Base-by-base conservation (phyloP, 2,888 invertebrate species). In the Meandrusa payeni region DNA sequence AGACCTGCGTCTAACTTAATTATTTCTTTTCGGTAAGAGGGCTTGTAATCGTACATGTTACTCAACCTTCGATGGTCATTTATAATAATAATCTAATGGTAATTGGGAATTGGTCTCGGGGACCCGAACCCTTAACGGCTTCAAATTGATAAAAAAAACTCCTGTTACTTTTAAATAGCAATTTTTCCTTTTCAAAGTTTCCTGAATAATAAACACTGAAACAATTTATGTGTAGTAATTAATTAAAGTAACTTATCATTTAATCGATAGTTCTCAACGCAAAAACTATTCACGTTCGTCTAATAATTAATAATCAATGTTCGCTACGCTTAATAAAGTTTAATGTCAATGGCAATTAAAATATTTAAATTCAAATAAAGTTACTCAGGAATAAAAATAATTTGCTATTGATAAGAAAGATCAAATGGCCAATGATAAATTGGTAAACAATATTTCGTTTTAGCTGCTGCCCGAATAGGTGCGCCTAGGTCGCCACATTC, bases 311-410 rank as follows among this genome's bases (percentile, higher is more conserved):
- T 15, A 39, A n/a, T 31, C 15, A 6, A 23, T 10, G 10, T 4
- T 34, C 6, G 9, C 28, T 20, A 9, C n/a, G 20, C 13, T 5
- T 15, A 22, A 15, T 5, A 23, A 34, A 41, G 15, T 4, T 15
- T 6, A 41, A 41, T 41, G 41, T 36, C 41, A 41, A 26, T 22
- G 33, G 15, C 15, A 26, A 32, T 32, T 40, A 32, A 32, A 27
- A 13, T 32, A 40, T n/a, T 24, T 36, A 24, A 36, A 36, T 36
- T 36, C 15, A 11, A 31, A 24, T 40, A 39, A 39, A 23, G n/a
- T 32, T 19, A 40, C 38, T 28, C 20, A 13, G 5, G 19, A 37
- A 37, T n/a, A 19, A 37, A 27, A 20, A 38, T 38, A 10, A 28
- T 5, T 5, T 11, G 9, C 5, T 12, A 27, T 19, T 27, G 9